Evolutionary conservation across 2,888 invertebrate species (phyloP).

Genomic region (Hyposoter dolosus): DNA sequence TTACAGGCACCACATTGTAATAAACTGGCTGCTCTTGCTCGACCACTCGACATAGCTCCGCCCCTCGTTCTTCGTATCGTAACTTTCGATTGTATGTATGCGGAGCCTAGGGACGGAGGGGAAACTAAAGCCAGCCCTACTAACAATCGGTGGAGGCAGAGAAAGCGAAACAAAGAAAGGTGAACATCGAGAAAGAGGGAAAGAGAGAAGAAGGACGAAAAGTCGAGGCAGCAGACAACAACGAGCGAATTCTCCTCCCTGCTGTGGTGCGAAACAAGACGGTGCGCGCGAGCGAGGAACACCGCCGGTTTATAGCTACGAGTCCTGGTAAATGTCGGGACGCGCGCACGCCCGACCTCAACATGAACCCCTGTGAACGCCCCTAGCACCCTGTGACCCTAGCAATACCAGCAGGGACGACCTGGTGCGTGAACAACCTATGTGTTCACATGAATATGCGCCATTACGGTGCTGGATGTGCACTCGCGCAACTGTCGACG

Average conservation of each 20-base stretch:
- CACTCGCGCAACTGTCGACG: slow-evolving; percentile 79
- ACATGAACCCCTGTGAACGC: slow-evolving; percentile 60
- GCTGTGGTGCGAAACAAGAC: slow-evolving; percentile 66
- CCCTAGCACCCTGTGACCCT: slow-evolving; percentile 68
- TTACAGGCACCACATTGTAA: slow-evolving; percentile 53
- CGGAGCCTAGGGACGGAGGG: slow-evolving; percentile 50
- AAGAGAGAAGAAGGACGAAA: slow-evolving; percentile 36
- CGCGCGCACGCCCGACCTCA: slow-evolving; percentile 66
- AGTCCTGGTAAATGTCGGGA: slow-evolving; percentile 44
- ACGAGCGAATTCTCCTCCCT: slow-evolving; percentile 41
- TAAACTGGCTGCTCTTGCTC: slow-evolving; percentile 57
- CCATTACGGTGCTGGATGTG: slow-evolving; percentile 67
- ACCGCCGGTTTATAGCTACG: slow-evolving; percentile 55
- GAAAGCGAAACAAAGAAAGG: slow-evolving; percentile 63
- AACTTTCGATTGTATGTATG: slow-evolving; percentile 79
- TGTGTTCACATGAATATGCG: slow-evolving; percentile 65
- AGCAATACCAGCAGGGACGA: slow-evolving; percentile 62
- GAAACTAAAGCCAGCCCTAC: slow-evolving; percentile 80
- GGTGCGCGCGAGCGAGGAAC: slow-evolving; percentile 55
- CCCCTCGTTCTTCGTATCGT: slow-evolving; percentile 75
- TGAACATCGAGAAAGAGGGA: slow-evolving; percentile 62
- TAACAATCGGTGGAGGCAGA: slow-evolving; percentile 71
- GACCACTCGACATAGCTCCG: slow-evolving; percentile 74
- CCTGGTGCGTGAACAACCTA: slow-evolving; percentile 71
- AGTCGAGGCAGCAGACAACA: slow-evolving; percentile 49